Base-by-base conservation (phyloP, 2,113 vertebrate genomes). In the Nerophis ophidion region DNA sequence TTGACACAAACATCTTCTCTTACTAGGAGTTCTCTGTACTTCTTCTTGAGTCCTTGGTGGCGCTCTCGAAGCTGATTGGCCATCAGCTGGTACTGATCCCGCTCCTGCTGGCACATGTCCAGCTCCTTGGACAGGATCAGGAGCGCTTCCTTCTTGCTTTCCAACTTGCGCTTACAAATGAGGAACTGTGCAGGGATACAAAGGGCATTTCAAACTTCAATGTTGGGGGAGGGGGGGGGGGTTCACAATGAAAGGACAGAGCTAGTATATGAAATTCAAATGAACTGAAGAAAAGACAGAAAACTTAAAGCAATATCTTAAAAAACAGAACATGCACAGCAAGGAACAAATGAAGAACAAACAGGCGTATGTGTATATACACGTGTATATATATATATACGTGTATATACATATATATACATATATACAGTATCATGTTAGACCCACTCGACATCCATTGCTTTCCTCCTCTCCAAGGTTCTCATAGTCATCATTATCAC, bases 61-160 rank as follows among this genome's bases (percentile, higher is more conserved):
- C 89, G 89, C 46, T 99, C 95, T 0, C 95, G 90, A 2, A 99
- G 86, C 88, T 99, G 96, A 74, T 97, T 98, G 60, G 96, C 95
- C 95, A 99, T 99, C 81, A 98, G 93, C 51, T 95, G 90, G 91
- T 92, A 99, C 79, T 98, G 96, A 89, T 98, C 96, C 72, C 95
- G 87, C 76, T 99, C 96, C 81, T 98, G 95, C 56, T 98, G 96
- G 82, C 96, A 97, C 7, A 89, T 93, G 81, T 97, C 96, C 81
- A 99, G 87, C 79, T 99, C 96, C 82, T 98, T 96, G 44, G 96
- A 99, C 58, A 99, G 91, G 81, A 98, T 98, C 61, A 99, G 87
- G 36, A 98, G 76, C 4, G 95, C 96, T 50, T 98, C 95, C 73
- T 95, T 99, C 77, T 98, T 99, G 71, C 96, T 99, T 75, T 98